Base-by-base conservation (phyloP, 2,888 invertebrate genomes). In the Colostygia pectinataria region DNA sequence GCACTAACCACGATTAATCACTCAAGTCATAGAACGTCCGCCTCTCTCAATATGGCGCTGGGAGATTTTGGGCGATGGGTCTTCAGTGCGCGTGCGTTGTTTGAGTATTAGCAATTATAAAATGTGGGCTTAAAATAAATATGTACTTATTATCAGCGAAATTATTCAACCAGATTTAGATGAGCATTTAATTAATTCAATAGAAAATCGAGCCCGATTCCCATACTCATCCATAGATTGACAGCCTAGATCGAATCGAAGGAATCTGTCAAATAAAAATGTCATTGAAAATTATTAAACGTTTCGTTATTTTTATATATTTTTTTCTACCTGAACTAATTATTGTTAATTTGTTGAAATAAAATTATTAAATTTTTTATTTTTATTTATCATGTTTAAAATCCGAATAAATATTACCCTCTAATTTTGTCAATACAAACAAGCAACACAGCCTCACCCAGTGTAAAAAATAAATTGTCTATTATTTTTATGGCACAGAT, bases 1-100 rank as follows among this genome's bases (percentile, higher is more conserved):
- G 87, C 90, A 90, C 85, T 86, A 90, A 86, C 84, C 90, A 89
- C 89, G 82, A 83, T 84, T 89, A 83, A 83, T 88, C 84, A 89
- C 85, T 90, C 89, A 84, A 90, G 88, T 89, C 89, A 90, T 90
- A 92, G 91, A 91, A 92, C 92, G 92, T 92, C 93, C 93, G 93
- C 93, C 93, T 93, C 93, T 93, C 92, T 92, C 93, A 93, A 93
- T 93, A 94, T 94, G 93, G 93, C 93, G 93, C 92, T 92, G 86
- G 88, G 91, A 88, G 91, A 91, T 91, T 91, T 91, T 90, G 86
- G 88, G 87, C 84, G 86, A 87, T 79, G 86, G 83, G 79, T 78
- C 82, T 89, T 44, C 31, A 83, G 84, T 90, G 89, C 90, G 90
- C 89, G 88, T 90, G 90, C 90, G 90, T 89, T 87, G 84, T 83